These are phyloP conservation scores for Anolis sagrei DNA, from an alignment of 2,113 vertebrate species.

Conservation along the genomic window DNA sequence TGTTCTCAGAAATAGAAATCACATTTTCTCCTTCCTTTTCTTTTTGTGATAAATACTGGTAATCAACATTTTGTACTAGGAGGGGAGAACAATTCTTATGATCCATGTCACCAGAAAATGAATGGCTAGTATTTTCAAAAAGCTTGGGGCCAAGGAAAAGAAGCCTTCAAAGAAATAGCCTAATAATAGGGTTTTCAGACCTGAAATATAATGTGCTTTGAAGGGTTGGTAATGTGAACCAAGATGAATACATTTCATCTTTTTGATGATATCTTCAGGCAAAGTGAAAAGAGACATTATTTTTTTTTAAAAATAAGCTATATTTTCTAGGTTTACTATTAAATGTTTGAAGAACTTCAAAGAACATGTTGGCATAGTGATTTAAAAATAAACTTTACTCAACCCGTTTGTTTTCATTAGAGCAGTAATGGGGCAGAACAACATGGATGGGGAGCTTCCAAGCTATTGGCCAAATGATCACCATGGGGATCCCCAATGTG, in stretches of 20 bases:
- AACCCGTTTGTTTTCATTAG: background rate
- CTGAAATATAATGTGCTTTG: background rate
- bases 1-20: background rate
- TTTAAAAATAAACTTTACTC: background rate
- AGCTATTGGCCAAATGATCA: too few relatives aligned
- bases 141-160: constrained; percentile 37
- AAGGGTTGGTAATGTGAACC: constrained; percentile 29
- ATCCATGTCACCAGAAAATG: constrained; percentile 17
- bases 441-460: too few relatives aligned
- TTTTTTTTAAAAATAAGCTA: background rate
- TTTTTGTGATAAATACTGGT: background rate
- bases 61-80: background rate
- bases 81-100: background rate
- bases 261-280: constrained; percentile 25
- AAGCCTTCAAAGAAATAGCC: constrained; percentile 20
- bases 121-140: constrained; percentile 23
- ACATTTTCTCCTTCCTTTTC: background rate
- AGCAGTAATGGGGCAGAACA: background rate
- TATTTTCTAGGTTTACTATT: constrained; percentile 25
- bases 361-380: background rate
- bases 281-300: constrained; percentile 27
- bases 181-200: constrained; percentile 10
- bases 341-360: constrained; percentile 2
- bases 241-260: constrained; percentile 30
- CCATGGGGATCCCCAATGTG: too few relatives aligned